Base-by-base conservation (phyloP, 2,888 invertebrate species). In the Adelognathus sp. region DNA sequence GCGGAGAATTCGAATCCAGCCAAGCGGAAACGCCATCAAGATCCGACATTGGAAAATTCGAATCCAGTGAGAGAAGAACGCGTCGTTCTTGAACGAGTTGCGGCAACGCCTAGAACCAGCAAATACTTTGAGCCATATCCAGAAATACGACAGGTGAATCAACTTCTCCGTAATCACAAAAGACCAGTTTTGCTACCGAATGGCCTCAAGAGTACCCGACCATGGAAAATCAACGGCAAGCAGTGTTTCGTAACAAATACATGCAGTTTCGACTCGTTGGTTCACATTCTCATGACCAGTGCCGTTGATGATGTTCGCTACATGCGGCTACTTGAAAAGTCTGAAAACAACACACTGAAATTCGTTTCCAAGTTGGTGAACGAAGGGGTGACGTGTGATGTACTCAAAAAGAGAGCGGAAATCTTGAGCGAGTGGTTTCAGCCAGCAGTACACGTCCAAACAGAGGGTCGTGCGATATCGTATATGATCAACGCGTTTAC, bases 241-340 rank as follows among this genome's bases (percentile, higher is more conserved):
- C n/a, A 6, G n/a, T 41, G n/a, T 11, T 41, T 9, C n/a, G 52
- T 77, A 1, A 54, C n/a, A 46, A 16, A 63, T 9, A 77, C 77
- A 0, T 72, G 72, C 39, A 27, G 72, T 18, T 66, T 77, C 11
- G 77, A 77, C 36, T 52, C 44, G 3, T 41, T 77, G 6, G 54
- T 72, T 1, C 72, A 72, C 14, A 63, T 67, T 9, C 9, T 74
- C 7, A 66, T 74, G 66, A 60, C 66, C 0, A 46, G 66, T 1
- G 44, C 36, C 4, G n/a, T 58, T 0, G 64, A 73, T 11, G 46
- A 73, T 27, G 18, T 18, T 6, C 5, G 24, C 3, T 73, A 73
- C 33, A 21, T 24, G 6, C 11, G 4, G 5, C 11, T 61, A 7
- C 2, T 61, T 1, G 7, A 50, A 61, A 0, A 71, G 3, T 71